Percentiles rank a stretch among this genome's conserved stretches.
These are phyloP conservation scores for Eurypyga helias DNA, from an alignment of 2,113 vertebrate species.

Conservation along the genomic window DNA sequence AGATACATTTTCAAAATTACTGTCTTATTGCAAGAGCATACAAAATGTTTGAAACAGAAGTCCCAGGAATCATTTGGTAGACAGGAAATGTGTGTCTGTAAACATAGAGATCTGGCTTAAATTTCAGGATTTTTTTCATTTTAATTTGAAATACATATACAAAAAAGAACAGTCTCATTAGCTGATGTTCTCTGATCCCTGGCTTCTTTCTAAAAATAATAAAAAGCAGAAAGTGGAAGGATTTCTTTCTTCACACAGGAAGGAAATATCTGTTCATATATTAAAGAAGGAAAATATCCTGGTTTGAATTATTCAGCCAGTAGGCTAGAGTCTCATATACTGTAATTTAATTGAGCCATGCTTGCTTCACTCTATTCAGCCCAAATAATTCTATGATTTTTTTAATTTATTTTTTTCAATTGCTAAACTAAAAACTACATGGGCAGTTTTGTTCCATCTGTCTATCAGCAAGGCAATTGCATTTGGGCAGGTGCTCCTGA, in stretches of 20 bases:
- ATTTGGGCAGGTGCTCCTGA: neutral
- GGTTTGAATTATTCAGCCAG: constrained; percentile 41
- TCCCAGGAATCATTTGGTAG: neutral
- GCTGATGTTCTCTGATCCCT: constrained; percentile 40
- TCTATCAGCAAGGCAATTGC: neutral
- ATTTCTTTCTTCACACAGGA: constrained; percentile 37
- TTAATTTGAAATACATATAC: constrained; percentile 48
- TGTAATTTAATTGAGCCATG: neutral
- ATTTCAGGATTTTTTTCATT: constrained; percentile 27
- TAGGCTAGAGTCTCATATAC: neutral
- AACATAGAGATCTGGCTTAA: constrained; percentile 31
- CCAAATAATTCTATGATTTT: neutral
- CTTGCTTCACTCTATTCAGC: neutral
- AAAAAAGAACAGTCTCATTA: constrained; percentile 38
- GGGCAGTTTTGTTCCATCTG: neutral
- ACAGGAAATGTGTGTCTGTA: neutral
- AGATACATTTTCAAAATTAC: neutral
- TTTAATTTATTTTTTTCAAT: neutral
- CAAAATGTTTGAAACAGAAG: neutral
- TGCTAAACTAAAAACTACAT: neutral
- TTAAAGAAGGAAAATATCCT: constrained; percentile 37
- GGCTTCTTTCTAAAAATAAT: constrained; percentile 59
- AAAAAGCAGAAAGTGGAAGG: constrained; percentile 34
- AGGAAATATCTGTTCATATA: constrained; percentile 39
- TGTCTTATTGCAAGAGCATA: neutral